Percentiles rank a stretch among this genome's conserved stretches.
These are phyloP conservation scores for Medauroidea extradentata DNA, from an alignment of 1,140 invertebrate genomes.

Conservation along the genomic window DNA sequence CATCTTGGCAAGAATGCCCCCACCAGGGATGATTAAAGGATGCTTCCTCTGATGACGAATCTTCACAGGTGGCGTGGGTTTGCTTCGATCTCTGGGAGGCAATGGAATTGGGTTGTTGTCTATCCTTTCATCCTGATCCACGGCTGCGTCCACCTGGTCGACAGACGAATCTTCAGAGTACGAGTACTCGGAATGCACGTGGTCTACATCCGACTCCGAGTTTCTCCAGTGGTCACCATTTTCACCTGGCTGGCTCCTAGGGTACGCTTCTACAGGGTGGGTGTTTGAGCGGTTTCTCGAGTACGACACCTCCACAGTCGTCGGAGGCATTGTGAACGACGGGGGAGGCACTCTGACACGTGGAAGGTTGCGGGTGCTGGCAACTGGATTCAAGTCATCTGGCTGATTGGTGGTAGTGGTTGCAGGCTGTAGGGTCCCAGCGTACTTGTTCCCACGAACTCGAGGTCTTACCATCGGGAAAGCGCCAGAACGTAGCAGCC, in stretches of 20 bases:
- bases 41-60: slow-evolving; percentile 81
- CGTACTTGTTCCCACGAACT: slow-evolving; percentile 53
- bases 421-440: slow-evolving; percentile 33
- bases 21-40: slow-evolving; percentile 75
- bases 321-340: slow-evolving; percentile 25
- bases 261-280: background rate
- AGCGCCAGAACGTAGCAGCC: slow-evolving; percentile 64
- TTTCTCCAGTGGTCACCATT: background rate
- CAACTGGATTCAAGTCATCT: slow-evolving; percentile 39
- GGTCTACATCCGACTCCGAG: background rate
- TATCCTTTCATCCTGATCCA: slow-evolving; percentile 21
- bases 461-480: slow-evolving; percentile 55
- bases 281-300: background rate
- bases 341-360: slow-evolving; percentile 39
- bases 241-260: background rate
- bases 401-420: slow-evolving; percentile 29
- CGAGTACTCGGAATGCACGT: background rate
- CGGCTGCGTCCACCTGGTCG: slow-evolving; percentile 5
- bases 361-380: slow-evolving; percentile 39
- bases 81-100: slow-evolving; percentile 75
- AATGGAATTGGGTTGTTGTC: slow-evolving; percentile 70
- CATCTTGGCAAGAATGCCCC: slow-evolving; percentile 56
- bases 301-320: background rate
- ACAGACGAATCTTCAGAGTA: slow-evolving; percentile 2
- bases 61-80: slow-evolving; percentile 58